phyloP scores from a whole-genome alignment of 2,797 vertebrate genomes.

The Neostethus bicornis region DNA sequence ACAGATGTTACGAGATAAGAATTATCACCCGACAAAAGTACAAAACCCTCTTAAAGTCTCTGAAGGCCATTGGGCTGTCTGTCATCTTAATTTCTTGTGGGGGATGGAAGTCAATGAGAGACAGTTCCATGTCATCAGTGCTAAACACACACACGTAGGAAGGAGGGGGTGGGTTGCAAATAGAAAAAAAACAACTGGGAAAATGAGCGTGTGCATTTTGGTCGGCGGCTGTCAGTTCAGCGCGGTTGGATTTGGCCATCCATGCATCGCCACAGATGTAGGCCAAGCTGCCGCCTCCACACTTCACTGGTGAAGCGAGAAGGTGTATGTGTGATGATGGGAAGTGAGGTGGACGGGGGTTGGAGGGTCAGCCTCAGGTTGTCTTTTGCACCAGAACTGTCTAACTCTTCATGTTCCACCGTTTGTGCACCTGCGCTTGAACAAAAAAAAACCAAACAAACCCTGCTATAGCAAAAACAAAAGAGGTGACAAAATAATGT shows the following conservation, averaged over 20 bases:
- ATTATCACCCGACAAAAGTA: too few species aligned
- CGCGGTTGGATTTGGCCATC: conserved; percentile 13
- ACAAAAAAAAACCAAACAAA: conserved; percentile 9
- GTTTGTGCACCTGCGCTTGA: conserved; percentile 25
- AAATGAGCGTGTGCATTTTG: conserved; percentile 18
- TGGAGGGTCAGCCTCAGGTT: conserved; percentile 41
- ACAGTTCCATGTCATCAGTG: conserved; percentile 2
- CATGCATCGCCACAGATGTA: conserved; percentile 51
- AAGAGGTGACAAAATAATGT: background rate
- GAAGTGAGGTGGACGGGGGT: too few species aligned
- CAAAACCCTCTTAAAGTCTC: too few species aligned
- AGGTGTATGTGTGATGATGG: conserved; percentile 23
- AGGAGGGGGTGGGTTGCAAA: conserved; percentile 42
- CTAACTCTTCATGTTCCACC: conserved; percentile 30
- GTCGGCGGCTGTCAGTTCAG: conserved; percentile 4
- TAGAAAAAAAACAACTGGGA: conserved; percentile 10
- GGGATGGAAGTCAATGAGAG: conserved; percentile 3
- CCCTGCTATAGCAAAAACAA: background rate
- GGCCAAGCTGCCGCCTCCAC: conserved; percentile 45
- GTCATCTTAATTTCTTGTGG: conserved; percentile 17
- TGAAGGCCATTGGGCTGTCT: conserved; percentile 28
- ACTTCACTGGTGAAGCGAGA: conserved; percentile 43
- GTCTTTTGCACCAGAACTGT: conserved; percentile 50
- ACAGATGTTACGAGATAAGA: too few species aligned
- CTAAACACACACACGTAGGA: conserved; percentile 23